Base-by-base conservation (phyloP, 2,888 invertebrate species). In the Oxycera nigricornis region DNA sequence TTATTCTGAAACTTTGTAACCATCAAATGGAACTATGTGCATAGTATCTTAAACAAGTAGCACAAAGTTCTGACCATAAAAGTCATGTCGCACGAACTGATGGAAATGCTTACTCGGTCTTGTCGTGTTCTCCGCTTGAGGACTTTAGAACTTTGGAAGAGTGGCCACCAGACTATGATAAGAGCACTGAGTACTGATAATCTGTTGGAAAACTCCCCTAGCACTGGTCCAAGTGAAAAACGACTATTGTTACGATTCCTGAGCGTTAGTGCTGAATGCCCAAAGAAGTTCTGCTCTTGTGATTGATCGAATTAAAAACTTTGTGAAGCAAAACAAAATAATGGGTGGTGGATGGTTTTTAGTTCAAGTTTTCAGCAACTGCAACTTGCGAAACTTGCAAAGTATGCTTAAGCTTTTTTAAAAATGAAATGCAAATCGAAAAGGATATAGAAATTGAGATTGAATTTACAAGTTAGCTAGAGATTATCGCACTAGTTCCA, bases 131-230 rank as follows among this genome's bases (percentile, higher is more conserved):
- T 61, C 4, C n/a, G 31, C 30, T 61, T 14, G 61, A 61, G 28
- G 9, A 26, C 57, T 14, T 22, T 52, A 24, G 9, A 2, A 52
- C 20, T 52, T 3, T 24, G 4, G 52, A 20, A n/a, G n/a, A n/a
- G n/a, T n/a, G n/a, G n/a, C n/a, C n/a, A n/a, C 61, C 61, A 61
- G 31, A 2, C 6, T 14, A 46, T 46, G 17, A 46, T 14, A 61
- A 31, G 57, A 59, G 57, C 17, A 61, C 20, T 61, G 31, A 61
- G 31, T 26, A 61, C 61, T 61, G 30, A 61, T 61, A 61, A 61
- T 61, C 61, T 61, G 61, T 61, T 61, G 61, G 61, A 28, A 61
- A 61, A 61, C 61, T 61, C 61, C 61, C 30, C 31, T 61, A 31
- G 17, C 61, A 61, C n/a, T n/a, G n/a, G 20, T 22, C 31, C 31